Base-by-base conservation (phyloP, 1,140 invertebrate genomes). In the Schlechtendalia chinensis region DNA sequence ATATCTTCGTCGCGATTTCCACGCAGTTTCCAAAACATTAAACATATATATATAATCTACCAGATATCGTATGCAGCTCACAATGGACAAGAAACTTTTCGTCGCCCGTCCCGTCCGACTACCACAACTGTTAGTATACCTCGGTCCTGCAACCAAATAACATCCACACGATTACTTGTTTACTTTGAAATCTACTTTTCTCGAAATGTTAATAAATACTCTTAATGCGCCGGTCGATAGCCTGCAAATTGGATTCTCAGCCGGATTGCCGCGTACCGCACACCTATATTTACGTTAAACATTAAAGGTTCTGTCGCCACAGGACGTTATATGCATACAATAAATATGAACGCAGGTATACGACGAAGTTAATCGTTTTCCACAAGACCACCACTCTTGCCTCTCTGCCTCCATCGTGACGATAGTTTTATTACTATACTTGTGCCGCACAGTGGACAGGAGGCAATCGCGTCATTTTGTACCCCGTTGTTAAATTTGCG, bases 171-270 rank as follows among this genome's bases (percentile, higher is more conserved):
- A 39, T n/a, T n/a, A n/a, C 32, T 39, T 39, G 32, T 32, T 17
- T 65, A 27, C 61, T 65, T 27, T 16, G 61, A 39, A 32, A 65
- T 19, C 32, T n/a, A n/a, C n/a, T n/a, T n/a, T n/a, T n/a, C n/a
- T n/a, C n/a, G n/a, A n/a, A n/a, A n/a, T n/a, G n/a, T 65, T 32
- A 17, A 65, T 65, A 65, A 65, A 65, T 65, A 65, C n/a, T 29
- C 61, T 32, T 65, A 61, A 17, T 6, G 17, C 29, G 61, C 5
- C 29, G 61, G 27, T 32, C 61, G 29, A 61, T 61, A 65, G 61
- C 61, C 61, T 8, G 29, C 61, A 65, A 32, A 65, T 32, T 65
- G 16, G 61, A 65, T 65, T 65, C 61, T 27, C 17, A 17, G 29
- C 19, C 61, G 19, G 61, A 65, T 65, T 65, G 12, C 16, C 54